Evolutionary conservation across 1,140 invertebrate genomes (phyloP).

Genomic region (Macrotrachela quadricornifera): DNA sequence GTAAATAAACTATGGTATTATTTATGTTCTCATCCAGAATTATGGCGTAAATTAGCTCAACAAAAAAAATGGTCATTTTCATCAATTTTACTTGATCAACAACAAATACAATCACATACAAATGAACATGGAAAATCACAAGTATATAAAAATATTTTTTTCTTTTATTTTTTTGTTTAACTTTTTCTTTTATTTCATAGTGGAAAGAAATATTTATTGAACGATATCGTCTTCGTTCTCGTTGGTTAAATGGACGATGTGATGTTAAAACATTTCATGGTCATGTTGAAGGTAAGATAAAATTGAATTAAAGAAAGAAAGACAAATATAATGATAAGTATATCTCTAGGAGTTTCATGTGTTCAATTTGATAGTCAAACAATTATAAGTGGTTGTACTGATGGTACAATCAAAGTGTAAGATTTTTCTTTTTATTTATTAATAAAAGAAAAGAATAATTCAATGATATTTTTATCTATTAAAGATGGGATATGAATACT

Average conservation of each 20-base stretch:
- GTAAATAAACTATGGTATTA: constrained; percentile 22
- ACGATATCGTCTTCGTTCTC: constrained; percentile 22
- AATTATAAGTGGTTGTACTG: constrained; percentile 2
- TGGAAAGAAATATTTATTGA: constrained; percentile 30
- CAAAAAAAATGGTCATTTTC: constrained; percentile 23
- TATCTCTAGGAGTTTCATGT: background rate
- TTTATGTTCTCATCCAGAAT: constrained; percentile 18
- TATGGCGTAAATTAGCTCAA: constrained; percentile 24
- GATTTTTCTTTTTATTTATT: constrained; percentile 12
- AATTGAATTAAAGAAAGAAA: background rate
- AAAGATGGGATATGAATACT: constrained; percentile 27
- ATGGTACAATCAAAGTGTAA: constrained; percentile 17
- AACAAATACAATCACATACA: constrained; percentile 13
- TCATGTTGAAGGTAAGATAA: constrained; percentile 26
- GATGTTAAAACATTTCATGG: constrained; percentile 35
- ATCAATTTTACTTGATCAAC: too few species aligned
- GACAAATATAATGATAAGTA: background rate
- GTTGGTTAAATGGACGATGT: constrained; percentile 26
- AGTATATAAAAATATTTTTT: background rate
- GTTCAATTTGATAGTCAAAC: background rate
- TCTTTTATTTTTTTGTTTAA: too few species aligned
- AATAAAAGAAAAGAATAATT: too few species aligned
- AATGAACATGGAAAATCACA: constrained; percentile 22
- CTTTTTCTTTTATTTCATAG: constrained; percentile 14
- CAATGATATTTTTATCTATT: too few species aligned